Base-by-base conservation (phyloP, 2,888 invertebrate genomes). In the Macaria notata region DNA sequence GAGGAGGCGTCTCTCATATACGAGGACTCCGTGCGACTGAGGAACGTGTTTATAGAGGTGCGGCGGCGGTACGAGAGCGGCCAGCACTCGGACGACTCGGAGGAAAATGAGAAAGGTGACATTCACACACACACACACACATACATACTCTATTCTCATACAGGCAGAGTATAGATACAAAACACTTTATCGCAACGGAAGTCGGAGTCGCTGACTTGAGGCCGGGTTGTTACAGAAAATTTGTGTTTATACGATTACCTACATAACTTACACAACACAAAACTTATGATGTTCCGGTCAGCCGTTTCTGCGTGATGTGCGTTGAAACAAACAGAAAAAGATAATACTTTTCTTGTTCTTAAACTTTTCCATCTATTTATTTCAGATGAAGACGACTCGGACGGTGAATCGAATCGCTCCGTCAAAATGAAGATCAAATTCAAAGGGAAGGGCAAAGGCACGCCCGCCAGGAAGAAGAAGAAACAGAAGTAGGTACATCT, bases 1-100 rank as follows among this genome's bases (percentile, higher is more conserved):
- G 98, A 99, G 78, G 99, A 99, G 84, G 96, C 96, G 5, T 99
- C 98, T 0, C 89, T 98, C 53, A 99, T 99, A 66, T 98, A 98
- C 83, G 97, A 97, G 79, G 99, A 99, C 83, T 98, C 99, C 0
- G 97, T 99, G 64, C 97, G 98, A 2, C 91, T 99, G 64, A 97
- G 98, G 73, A 95, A 95, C 59, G 95, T 96, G 0, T 97, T 97
- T 66, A 86, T 90, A 8, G 91, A 91, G 66, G 62, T 88, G 42
- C 81, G 90, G 1, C 86, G 90, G 9, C 84, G 84, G 3, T 84
- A 86, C 66, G 90, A 91, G 49, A 81, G 68, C 56, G 89, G 84
- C 4, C 83, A 85, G 55, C 83, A 86, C 64, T 87, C 90, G 0
- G 88, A 89, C 44, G 89, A 90, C 5, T 88, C 88, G 0, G 90